Evolutionary conservation across 1,140 invertebrate species (phyloP).

Genomic region (Macrosteles quadrilineatus): DNA sequence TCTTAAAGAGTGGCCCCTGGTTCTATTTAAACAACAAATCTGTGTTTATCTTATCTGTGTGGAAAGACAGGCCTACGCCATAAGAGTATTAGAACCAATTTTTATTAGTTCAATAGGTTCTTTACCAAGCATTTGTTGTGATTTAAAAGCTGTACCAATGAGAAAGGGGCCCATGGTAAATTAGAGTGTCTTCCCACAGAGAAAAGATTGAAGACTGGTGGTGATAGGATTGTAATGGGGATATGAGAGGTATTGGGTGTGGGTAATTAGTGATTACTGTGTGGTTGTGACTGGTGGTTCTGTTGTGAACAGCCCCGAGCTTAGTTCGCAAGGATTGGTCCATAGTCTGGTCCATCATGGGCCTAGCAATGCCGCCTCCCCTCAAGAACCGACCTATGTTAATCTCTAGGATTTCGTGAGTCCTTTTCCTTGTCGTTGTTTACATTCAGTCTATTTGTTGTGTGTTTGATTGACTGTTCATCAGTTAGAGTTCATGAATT

Average conservation of each 20-base stretch:
- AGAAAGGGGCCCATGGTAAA: no score
- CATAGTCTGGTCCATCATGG: conserved; percentile 48
- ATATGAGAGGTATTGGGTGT: no score
- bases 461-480: conserved; percentile 39
- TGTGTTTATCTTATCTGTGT: conserved; percentile 58
- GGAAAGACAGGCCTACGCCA: conserved; percentile 60
- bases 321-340: conserved; percentile 36
- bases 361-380: conserved; percentile 70
- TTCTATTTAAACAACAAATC: conserved; percentile 35
- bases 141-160: no score
- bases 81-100: conserved; percentile 45
- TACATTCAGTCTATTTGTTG: conserved; percentile 40
- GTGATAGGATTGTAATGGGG: no score
- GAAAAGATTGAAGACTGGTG: no score
- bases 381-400: conserved; percentile 89
- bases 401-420: conserved; percentile 71
- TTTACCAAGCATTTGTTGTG: no score
- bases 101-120: no score
- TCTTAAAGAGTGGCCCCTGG: conserved; percentile 33
- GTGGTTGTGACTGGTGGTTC: conserved; percentile 40
- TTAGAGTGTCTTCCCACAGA: no score
- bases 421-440: conserved; percentile 34
- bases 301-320: conserved; percentile 39
- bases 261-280: no score
- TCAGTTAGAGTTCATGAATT: conserved; percentile 20